Evolutionary conservation across 2,888 invertebrate species (phyloP).

Genomic region (Mermis nigrescens): DNA sequence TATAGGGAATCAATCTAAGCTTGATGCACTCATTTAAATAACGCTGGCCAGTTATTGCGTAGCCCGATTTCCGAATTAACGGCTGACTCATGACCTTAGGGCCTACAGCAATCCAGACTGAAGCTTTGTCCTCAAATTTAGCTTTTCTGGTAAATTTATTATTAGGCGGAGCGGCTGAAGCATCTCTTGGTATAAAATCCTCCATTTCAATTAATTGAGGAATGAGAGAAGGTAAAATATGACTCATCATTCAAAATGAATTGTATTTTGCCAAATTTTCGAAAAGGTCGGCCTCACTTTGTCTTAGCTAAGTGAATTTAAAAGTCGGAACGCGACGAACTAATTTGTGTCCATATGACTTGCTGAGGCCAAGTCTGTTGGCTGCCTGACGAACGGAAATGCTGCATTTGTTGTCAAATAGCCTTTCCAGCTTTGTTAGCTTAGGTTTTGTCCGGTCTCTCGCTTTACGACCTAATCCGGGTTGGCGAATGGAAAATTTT

Average conservation of each 20-base stretch:
- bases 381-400: neutral
- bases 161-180: neutral
- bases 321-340: neutral
- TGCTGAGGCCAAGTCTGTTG: neutral
- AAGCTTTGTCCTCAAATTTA: constrained; percentile 4
- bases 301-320: neutral
- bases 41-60: constrained; percentile 5
- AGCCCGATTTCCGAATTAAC: constrained; percentile 6
- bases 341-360: neutral
- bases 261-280: neutral
- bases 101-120: neutral
- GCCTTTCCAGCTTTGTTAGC: neutral
- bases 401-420: neutral
- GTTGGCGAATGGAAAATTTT: neutral
- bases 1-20: constrained; percentile 7
- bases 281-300: neutral
- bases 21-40: constrained; percentile 9
- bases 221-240: neutral
- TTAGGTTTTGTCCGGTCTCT: neutral
- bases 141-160: constrained; percentile 4
- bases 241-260: constrained; percentile 1
- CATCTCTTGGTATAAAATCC: neutral
- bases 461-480: constrained; percentile 4
- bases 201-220: neutral
- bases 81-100: neutral